Percentiles rank a stretch among this genome's conserved stretches.
phyloP scores from a whole-genome alignment of 2,888 invertebrate species.

The Drosophila aldrichi region DNA sequence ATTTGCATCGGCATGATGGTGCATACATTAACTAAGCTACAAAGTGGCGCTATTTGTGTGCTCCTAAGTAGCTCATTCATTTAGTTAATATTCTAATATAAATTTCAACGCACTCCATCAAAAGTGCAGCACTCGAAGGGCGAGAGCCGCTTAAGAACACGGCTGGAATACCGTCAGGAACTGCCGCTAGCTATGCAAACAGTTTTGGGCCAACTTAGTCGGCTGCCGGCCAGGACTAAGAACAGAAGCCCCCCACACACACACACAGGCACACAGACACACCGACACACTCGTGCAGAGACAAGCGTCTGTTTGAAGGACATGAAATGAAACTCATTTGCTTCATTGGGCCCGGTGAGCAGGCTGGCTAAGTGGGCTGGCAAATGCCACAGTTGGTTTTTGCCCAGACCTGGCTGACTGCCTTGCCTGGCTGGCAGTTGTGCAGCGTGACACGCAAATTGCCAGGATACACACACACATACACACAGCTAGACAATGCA shows the following conservation, averaged over 20 bases:
- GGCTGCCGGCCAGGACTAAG: slow-evolving; percentile 28
- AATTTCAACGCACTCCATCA: slow-evolving; percentile 72
- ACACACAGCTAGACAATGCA: slow-evolving; percentile 31
- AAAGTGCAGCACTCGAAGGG: slow-evolving; percentile 52
- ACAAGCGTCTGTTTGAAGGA: slow-evolving; percentile 56
- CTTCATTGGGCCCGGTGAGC: slow-evolving; percentile 55
- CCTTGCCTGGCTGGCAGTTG: slow-evolving; percentile 41
- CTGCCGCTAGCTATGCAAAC: slow-evolving; percentile 55
- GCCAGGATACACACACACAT: slow-evolving; percentile 45
- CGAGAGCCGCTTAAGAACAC: slow-evolving; percentile 1
- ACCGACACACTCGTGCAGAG: neutral
- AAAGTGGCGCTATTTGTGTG: slow-evolving; percentile 47
- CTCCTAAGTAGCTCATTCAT: slow-evolving; percentile 61
- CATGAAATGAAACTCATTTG: slow-evolving; percentile 73
- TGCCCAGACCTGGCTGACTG: slow-evolving; percentile 29
- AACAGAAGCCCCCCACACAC: slow-evolving; percentile 1
- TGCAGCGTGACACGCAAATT: slow-evolving; percentile 76
- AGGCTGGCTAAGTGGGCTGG: slow-evolving; percentile 21
- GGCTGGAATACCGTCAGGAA: slow-evolving; percentile 33
- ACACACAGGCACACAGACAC: neutral
- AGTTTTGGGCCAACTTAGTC: slow-evolving; percentile 47
- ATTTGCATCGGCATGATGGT: slow-evolving; percentile 29
- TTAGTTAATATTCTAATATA: slow-evolving; percentile 73
- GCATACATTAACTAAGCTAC: slow-evolving; percentile 43
- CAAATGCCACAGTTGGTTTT: slow-evolving; percentile 72